phyloP scores from a whole-genome alignment of 1,140 invertebrate species.

The Pseudoatta argentina region DNA sequence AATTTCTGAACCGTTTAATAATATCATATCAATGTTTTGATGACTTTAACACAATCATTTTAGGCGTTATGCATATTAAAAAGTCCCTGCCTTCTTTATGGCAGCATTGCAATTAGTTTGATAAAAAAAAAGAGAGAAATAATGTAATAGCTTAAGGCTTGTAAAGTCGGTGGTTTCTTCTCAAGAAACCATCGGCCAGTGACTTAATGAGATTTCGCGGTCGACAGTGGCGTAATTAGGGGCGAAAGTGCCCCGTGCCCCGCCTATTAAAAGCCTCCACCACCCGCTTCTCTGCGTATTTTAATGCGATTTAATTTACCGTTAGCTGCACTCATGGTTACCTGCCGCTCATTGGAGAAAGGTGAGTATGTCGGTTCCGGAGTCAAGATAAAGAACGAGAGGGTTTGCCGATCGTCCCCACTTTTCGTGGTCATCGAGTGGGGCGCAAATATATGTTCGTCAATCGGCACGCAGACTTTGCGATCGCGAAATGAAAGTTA shows the following conservation, averaged over 20 bases:
- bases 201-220: slow-evolving; percentile 66
- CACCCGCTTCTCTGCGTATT: slow-evolving; percentile 42
- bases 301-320: slow-evolving; percentile 78
- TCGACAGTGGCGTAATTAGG: slow-evolving; percentile 61
- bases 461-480: not conserved
- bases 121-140: not conserved
- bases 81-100: not conserved
- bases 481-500: slow-evolving; percentile 24
- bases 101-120: slow-evolving; percentile 10
- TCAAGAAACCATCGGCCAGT: slow-evolving; percentile 21
- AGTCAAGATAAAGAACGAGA: slow-evolving; percentile 43
- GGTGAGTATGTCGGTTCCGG: slow-evolving; percentile 24
- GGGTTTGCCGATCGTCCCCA: not conserved
- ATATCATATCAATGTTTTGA: not conserved
- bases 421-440: slow-evolving; percentile 23
- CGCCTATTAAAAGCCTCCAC: slow-evolving; percentile 16
- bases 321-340: slow-evolving; percentile 69
- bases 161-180: slow-evolving; percentile 12
- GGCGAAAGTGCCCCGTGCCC: slow-evolving; percentile 25
- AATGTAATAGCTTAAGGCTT: slow-evolving; percentile 7
- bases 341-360: slow-evolving; percentile 61
- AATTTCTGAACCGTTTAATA: slow-evolving; percentile 1
- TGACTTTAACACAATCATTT: slow-evolving; percentile 34
- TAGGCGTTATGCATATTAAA: slow-evolving; percentile 25
- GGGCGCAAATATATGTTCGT: slow-evolving; percentile 21